phyloP scores from a whole-genome alignment of 2,113 vertebrate species.

The Sapajus apella region DNA sequence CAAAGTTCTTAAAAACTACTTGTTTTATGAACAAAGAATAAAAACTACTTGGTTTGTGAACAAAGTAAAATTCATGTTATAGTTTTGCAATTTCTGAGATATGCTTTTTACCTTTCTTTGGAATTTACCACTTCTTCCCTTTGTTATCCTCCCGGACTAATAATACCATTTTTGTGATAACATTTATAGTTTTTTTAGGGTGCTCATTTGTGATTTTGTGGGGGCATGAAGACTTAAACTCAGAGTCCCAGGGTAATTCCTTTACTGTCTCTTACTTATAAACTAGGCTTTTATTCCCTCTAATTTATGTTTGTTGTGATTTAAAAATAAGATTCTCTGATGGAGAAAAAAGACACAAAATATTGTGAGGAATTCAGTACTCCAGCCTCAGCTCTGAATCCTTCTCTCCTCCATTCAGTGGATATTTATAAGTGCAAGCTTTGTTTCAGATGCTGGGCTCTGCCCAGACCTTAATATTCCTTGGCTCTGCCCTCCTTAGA shows the following conservation, averaged over 20 bases:
- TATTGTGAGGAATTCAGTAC: not conserved
- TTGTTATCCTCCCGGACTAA: not conserved
- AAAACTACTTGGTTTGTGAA: not conserved
- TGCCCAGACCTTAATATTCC: not conserved
- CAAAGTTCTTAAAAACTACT: not conserved
- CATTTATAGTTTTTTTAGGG: not conserved
- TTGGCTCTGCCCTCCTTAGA: not conserved
- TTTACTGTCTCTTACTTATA: not conserved
- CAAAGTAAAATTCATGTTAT: not conserved
- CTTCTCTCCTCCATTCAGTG: not conserved
- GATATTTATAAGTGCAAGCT: not conserved
- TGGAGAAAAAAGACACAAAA: not conserved
- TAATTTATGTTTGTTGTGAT: not conserved
- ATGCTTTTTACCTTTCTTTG: not conserved
- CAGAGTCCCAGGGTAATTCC: not conserved
- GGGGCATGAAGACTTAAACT: not conserved
- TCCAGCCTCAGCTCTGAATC: not conserved
- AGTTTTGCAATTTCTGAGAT: not conserved
- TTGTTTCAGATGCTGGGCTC: not conserved
- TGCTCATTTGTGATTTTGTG: not conserved
- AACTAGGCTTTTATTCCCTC: not conserved
- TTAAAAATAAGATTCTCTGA: not conserved
- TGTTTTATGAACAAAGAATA: not conserved
- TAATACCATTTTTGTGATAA: not conserved
- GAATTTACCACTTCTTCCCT: not conserved